Evolutionary conservation across 2,888 invertebrate genomes (phyloP), one percentile per base, ranked within the genome.

Genomic region (Dorcus hopei): DNA sequence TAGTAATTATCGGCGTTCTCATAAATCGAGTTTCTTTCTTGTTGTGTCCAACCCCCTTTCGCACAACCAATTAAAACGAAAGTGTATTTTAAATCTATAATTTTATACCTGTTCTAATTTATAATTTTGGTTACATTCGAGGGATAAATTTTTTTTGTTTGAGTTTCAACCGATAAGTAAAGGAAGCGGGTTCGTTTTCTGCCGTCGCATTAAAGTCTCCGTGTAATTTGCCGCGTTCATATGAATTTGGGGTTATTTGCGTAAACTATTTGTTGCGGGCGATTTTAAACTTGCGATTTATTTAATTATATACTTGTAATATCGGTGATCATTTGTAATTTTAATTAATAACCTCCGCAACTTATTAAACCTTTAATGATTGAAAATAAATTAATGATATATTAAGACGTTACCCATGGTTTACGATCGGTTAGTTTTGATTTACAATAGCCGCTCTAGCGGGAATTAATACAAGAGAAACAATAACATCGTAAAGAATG

Each of bases 151-250:
- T 33, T 33, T 33, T 33, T 33, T 33, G 26, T 33, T 33, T 6
- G 6, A 33, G 26, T 1, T 33, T 33, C 6, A 3, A 33, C 26
- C 26, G 26, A 33, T 33, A 33, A 33, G 26, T 33, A 33, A 39
- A 19, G 57, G 33, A 48, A 43, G 3, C 19, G 19, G 54, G 62
- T 61, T 64, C 54, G 59, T 67, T 61, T 57, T 61, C 61, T 66
- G 61, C 68, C 68, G 69, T 69, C 68, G 69, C 69, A 68, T 67
- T 60, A 59, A 62, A 58, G 42, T 65, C 63, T 56, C 64, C 59
- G 40, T 11, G 42, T 38, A 45, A 57, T 49, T 52, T 45, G 39
- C 26, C 6, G 26, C 26, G 26, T 33, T 6, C 26, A 4, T 33
- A 33, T 6, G 26, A 33, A 33, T 33, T 33, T 33, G 1, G 26